Conservation (phyloP, 2,113 vertebrate species). For the Perca fluviatilis region DNA sequence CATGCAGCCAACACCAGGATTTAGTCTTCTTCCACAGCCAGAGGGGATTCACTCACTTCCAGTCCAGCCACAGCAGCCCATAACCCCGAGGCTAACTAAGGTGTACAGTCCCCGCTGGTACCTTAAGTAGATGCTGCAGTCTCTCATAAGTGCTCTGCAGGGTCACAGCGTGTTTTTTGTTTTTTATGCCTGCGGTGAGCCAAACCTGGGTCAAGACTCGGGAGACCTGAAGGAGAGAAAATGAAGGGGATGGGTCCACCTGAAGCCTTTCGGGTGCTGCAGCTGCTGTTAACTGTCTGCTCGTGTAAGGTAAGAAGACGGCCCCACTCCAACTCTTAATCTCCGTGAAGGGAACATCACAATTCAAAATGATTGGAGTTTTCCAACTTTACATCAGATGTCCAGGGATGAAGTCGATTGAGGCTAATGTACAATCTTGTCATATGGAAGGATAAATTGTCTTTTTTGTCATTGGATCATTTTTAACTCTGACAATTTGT, state of each 20-base stretch:
- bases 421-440: not conserved
- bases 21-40: conserved; percentile 28
- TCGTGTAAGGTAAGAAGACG: conserved; percentile 59
- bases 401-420: not conserved
- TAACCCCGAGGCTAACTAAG: conserved; percentile 6
- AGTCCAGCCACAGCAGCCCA: not conserved
- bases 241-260: conserved; percentile 41
- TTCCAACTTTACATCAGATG: not conserved
- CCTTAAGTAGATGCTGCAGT: not conserved
- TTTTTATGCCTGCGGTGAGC: conserved; percentile 2
- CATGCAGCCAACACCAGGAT: conserved; percentile 40
- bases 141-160: not conserved
- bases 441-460: not conserved
- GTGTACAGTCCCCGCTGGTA: not conserved
- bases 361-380: not conserved
- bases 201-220: conserved; percentile 18
- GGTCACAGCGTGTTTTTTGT: not conserved
- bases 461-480: not conserved
- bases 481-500: not conserved
- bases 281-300: conserved; percentile 45
- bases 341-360: not conserved
- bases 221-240: conserved; percentile 14
- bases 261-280: conserved; percentile 50
- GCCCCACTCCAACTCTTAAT: not conserved
- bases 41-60: conserved; percentile 22